Base-by-base conservation (phyloP, 2,888 invertebrate genomes). In the Blastobasis lacticolella region DNA sequence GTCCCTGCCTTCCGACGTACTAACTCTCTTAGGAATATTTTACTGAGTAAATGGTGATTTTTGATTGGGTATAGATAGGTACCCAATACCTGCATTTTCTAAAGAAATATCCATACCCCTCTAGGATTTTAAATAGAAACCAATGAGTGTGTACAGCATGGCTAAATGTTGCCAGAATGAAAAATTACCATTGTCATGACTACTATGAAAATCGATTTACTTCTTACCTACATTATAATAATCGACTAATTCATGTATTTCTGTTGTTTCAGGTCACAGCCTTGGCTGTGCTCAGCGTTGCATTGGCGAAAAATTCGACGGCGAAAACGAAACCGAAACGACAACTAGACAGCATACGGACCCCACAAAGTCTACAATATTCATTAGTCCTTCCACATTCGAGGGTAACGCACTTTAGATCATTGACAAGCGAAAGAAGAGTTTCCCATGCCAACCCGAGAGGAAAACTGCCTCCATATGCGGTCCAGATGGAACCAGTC, bases 401-500 rank as follows among this genome's bases (percentile, higher is more conserved):
- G 56, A 81, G 83, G 61, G 90, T 90, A 5, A 75, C 85, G n/a
- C 85, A 88, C 51, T 90, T 85, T 65, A 75, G 90, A 65, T 78
- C 88, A 37, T 58, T 89, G 36, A 87, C 89, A 41, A 82, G 73
- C 67, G 90, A 89, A 60, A 75, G 91, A 60, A 81, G 91, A 67
- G 89, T 90, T 66, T 87, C 91, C 10, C 84, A 88, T 73, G 84
- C 72, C 45, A 66, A 79, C 49, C 71, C 77, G 41, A 79, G 87
- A 63, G 83, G 91, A 51, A 86, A 79, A 50, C 64, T 88, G 37
- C 93, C 94, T 4, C 92, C 94, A 0, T 94, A 94, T 65, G 94
- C 94, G 3, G 94, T 94, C 5, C 93, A 93, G 75, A 94, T 94
- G 94, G 94, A 94, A 73, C 94, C 94, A 6, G 90, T 94, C 49